Base-by-base conservation (phyloP, 2,888 invertebrate species). In the Smittia aterrima region DNA sequence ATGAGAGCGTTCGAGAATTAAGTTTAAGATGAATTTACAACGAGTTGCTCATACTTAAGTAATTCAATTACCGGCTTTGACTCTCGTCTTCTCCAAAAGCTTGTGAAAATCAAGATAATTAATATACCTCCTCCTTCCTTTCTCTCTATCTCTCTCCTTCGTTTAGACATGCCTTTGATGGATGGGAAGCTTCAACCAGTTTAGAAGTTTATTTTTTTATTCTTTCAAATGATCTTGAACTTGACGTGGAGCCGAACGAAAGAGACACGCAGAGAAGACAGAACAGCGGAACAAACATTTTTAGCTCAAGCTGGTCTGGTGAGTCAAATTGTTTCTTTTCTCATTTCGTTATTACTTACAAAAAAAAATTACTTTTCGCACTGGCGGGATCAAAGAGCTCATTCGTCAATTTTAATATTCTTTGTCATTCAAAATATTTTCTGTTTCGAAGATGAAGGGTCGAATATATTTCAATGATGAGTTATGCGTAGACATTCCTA, bases 211-310 rank as follows among this genome's bases (percentile, higher is more conserved):
- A 2, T 68, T 68, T 68, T 41, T 68, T 47, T 27, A 7, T 25
- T 64, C 32, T 25, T 25, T 71, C 25, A 18, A 20, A 58, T 71
- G 71, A 71, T 54, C 71, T 71, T 71, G 71, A 71, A 71, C 71
- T 68, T 68, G 68, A 68, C 40, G 24, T 27, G 32, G 38, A 40
- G 24, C 41, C 24, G 41, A 47, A 47, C 38, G 66, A 66, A 66
- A 25, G 20, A 32, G 16, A 11, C 7, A 7, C 9, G n/a, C 9
- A 20, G 38, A 38, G 25, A 27, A 16, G 20, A 66, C 27, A 66
- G 20, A 68, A 41, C 7, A 41, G n/a, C 18, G 16, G 13, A 47
- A 47, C 47, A n/a, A 47, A 47, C 13, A 47, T 47, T 47, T 47
- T 16, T 47, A 13, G n/a, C 47, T 47, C 47, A 47, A 32, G 32